Conservation (phyloP, 2,113 vertebrate genomes). For the Buteo buteo region DNA sequence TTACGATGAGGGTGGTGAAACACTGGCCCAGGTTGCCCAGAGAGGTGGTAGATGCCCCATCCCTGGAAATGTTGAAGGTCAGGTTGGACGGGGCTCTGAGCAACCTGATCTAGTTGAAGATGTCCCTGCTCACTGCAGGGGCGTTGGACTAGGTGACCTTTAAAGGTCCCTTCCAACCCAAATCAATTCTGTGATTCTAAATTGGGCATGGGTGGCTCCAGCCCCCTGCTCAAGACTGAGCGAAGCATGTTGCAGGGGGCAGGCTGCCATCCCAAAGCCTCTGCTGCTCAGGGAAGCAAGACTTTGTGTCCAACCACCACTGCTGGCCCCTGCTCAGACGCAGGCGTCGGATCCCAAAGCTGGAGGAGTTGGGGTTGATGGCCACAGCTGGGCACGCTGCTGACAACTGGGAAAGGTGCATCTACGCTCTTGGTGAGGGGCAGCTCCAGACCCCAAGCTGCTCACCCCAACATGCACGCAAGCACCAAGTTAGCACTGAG, state of each 20-base stretch:
- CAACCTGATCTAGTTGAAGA: not conserved
- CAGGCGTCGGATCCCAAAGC: not conserved
- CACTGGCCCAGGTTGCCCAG: not conserved
- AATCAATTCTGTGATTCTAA: not conserved
- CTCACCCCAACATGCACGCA: accelerated
- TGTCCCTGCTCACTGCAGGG: not conserved
- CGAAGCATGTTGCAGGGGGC: not conserved
- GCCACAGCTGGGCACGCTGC: not conserved
- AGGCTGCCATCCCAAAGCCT: not conserved
- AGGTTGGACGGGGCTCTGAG: not conserved
- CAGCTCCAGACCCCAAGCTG: not conserved
- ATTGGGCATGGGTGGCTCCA: not conserved
- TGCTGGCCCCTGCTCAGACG: not conserved
- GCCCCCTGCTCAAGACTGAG: not conserved
- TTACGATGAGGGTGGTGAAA: not conserved
- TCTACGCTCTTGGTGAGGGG: accelerated
- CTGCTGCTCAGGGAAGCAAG: not conserved
- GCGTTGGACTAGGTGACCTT: not conserved
- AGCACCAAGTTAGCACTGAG: not conserved
- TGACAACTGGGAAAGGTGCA: not conserved
- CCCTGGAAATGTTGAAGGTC: no score
- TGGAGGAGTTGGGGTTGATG: not conserved
- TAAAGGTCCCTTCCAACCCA: not conserved
- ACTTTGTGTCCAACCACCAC: not conserved
- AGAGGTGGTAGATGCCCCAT: not conserved